Evolutionary conservation across 2,113 vertebrate species (phyloP), one percentile per base, ranked within the genome.

Genomic region (Platysteira castanea): DNA sequence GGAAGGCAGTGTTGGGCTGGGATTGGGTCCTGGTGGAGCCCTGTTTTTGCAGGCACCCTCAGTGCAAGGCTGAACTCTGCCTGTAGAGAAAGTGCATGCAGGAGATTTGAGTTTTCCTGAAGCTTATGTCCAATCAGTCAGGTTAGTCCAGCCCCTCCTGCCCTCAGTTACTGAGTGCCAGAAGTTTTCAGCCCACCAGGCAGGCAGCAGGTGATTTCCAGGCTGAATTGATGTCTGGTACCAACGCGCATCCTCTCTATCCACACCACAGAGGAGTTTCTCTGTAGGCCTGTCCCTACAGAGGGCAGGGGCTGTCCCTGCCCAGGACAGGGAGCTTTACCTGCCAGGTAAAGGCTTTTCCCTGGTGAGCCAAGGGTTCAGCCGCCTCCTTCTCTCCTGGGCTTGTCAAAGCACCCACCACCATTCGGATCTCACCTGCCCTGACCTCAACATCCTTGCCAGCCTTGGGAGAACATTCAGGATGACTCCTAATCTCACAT

Each of bases 11-110:
- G 0, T 7, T 63, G 33, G 35, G 28, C 39, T 91, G 47, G 50
- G 56, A 18, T 26, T 3, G 0, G 20, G 28, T 50, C 47, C 60
- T 53, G 15, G 22, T 41, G 24, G 8, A 47, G 41, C 39, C 41
- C 16, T 78, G 0, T 61, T 64, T 76, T 86, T 69, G 31, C 52
- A 92, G 60, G 9, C 50, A 85, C 41, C 18, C 3, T 2, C 47
- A n/a, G 52, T 23, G 14, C 65, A n/a, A 20, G 56, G 20, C 46
- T 68, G 50, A 90, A 33, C 30, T 76, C 52, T 53, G 21, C 20
- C 31, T 2, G 1, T 0, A 1, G 31, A 70, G n/a, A 50, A 78
- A 75, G 56, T 6, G 13, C 4, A 0, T 47, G 46, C 54, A 17
- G 33, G 39, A 88, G 21, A 30, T 59, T 27, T 68, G 21, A 37